A percentile compares a stretch with the other conserved stretches of the same genome.
These are phyloP conservation scores for Rotaria sp. DNA, from an alignment of 2,888 invertebrate species.

Conservation along the genomic window DNA sequence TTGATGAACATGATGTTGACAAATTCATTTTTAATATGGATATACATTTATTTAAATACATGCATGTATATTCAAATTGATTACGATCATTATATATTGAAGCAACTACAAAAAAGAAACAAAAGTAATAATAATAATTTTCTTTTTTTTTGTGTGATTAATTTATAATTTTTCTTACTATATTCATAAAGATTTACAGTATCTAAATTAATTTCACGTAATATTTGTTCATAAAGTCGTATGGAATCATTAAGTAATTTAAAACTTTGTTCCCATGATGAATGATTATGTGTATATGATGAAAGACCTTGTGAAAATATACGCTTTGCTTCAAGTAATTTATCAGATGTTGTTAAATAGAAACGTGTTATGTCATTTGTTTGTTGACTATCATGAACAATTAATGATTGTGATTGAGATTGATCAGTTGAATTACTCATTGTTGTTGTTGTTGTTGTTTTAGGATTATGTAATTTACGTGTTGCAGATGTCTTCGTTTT, in stretches of 20 bases:
- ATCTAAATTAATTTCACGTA: conserved; percentile 19
- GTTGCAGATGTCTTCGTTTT: neutral
- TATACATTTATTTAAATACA: conserved; percentile 19
- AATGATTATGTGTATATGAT: neutral
- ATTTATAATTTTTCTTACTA: neutral
- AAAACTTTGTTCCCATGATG: neutral
- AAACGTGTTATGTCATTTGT: neutral
- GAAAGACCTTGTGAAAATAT: conserved; percentile 13
- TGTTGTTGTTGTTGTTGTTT: neutral
- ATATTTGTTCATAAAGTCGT: neutral
- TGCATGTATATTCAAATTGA: neutral
- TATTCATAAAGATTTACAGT: conserved; percentile 10
- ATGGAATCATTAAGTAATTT: neutral
- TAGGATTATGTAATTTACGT: neutral
- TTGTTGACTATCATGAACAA: conserved; percentile 19
- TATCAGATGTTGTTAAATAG: neutral
- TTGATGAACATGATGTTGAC: neutral
- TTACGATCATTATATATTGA: conserved; percentile 11
- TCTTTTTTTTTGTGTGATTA: too few relatives aligned
- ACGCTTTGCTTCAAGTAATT: conserved; percentile 4
- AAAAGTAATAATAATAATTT: too few relatives aligned
- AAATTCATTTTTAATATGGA: conserved; percentile 9
- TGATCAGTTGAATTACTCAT: neutral
- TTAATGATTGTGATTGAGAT: neutral
- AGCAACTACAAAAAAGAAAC: neutral